Evolutionary conservation across 1,140 invertebrate genomes (phyloP), one percentile per base, ranked within the genome.

Genomic region (Aphaenogaster rudis): DNA sequence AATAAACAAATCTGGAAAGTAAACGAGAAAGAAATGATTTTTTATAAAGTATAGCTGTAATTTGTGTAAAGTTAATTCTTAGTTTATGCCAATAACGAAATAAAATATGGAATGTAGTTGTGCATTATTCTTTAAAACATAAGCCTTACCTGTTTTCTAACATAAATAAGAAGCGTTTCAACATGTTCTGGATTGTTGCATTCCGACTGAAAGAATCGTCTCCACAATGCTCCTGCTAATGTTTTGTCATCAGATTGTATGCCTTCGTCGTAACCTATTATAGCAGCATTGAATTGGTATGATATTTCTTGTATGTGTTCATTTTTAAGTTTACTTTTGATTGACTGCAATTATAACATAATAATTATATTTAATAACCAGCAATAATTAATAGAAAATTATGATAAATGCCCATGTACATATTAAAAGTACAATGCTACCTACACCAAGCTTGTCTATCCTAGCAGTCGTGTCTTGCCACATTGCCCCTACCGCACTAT

Each of bases 251-350:
- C 96, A 63, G 96, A 96, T 90, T 97, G 95, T 17, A 98, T 92
- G 33, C 98, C 98, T 96, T 99, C 98, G 94, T 99, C 98, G 92
- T 98, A 98, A n/a, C 96, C 96, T 87, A 98, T 96, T 36, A 99
- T 92, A 61, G 97, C 96, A n/a, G 97, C 98, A 94, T 98, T 97
- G 93, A 98, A 98, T 92, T 98, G 97, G 87, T 98, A 96, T 11
- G 96, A 97, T 7, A 98, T 92, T 76, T 96, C 96, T 66, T 95
- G 67, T 2, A 97, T 94, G 93, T 97, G 96, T 77, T 95, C 95
- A 52, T 94, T 96, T 33, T 96, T 96, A 76, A 95, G 94, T 1
- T 96, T 94, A 74, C 95, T 93, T 95, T 17, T 28, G 17, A 90
- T 91, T 74, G 36, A 1, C 89, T 91, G n/a, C 52, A 86, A 88